Conservation (phyloP, 1,140 invertebrate genomes). For the Teleopsis dalmanni region DNA sequence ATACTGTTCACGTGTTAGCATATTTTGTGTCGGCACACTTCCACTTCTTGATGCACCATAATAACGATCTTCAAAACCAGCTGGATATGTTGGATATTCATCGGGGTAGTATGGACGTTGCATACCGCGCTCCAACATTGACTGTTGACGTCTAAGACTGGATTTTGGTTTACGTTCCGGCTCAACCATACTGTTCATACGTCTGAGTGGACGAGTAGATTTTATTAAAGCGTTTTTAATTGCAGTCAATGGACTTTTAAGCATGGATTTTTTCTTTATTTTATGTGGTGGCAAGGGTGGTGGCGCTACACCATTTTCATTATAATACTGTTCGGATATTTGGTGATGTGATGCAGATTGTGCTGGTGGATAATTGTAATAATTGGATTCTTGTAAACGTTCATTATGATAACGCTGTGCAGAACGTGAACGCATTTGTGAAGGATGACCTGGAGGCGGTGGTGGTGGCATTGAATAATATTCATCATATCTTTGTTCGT, state of each 20-base stretch:
- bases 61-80: slow-evolving; percentile 25
- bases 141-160: slow-evolving; percentile 35
- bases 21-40: slow-evolving; percentile 6
- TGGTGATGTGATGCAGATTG: slow-evolving; percentile 10
- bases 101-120: slow-evolving; percentile 38
- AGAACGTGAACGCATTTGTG: slow-evolving; percentile 29
- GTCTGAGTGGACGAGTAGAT: slow-evolving; percentile 29
- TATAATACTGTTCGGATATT: slow-evolving; percentile 27
- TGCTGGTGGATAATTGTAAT: slow-evolving; percentile 21
- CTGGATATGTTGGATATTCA: slow-evolving; percentile 37
- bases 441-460: slow-evolving; percentile 12
- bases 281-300: slow-evolving; percentile 33
- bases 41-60: slow-evolving; percentile 5
- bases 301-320: slow-evolving; percentile 23
- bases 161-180: slow-evolving; percentile 33
- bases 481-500: slow-evolving; percentile 34
- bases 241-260: slow-evolving; percentile 37
- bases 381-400: slow-evolving; percentile 24
- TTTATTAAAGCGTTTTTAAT: slow-evolving; percentile 41
- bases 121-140: slow-evolving; percentile 38
- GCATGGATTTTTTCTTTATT: slow-evolving; percentile 39
- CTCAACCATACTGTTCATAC: slow-evolving; percentile 43
- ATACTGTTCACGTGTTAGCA: slow-evolving; percentile 22
- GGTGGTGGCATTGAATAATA: slow-evolving; percentile 30
- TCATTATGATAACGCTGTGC: slow-evolving; percentile 24